Conservation (phyloP, 2,888 invertebrate species). For the Pediacus dermestoides region DNA sequence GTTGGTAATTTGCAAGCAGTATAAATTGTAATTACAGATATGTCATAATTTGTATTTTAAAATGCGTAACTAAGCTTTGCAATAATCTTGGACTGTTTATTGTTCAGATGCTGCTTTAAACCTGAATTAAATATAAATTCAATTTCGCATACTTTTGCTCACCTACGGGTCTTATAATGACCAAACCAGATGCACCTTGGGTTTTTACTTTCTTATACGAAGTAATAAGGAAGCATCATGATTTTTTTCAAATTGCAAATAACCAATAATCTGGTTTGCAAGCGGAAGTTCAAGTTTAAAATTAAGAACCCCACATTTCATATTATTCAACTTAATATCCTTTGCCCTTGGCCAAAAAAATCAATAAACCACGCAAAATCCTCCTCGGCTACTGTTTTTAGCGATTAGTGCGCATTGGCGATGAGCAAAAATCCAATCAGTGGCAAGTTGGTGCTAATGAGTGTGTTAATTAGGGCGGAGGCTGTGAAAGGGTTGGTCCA, state of each 20-base stretch:
- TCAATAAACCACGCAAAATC: too few species aligned
- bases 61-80: conserved; percentile 20
- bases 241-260: too few species aligned
- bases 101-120: conserved; percentile 23
- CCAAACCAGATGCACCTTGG: too few species aligned
- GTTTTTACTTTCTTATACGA: too few species aligned
- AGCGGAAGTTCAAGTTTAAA: too few species aligned
- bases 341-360: too few species aligned
- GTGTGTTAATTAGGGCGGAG: conserved; percentile 47
- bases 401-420: too few species aligned
- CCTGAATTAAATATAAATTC: conserved; percentile 22
- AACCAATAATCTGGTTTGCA: too few species aligned
- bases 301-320: too few species aligned
- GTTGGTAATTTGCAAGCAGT: conserved; percentile 26
- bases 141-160: conserved; percentile 22
- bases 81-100: conserved; percentile 23
- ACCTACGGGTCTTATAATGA: conserved; percentile 16
- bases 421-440: conserved; percentile 23
- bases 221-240: too few species aligned
- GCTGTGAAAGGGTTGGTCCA: conserved; percentile 48
- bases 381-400: too few species aligned
- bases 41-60: conserved; percentile 29
- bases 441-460: conserved; percentile 35
- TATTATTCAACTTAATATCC: too few species aligned
- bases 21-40: conserved; percentile 31